Percentiles rank a stretch among this genome's conserved stretches.
Evolutionary conservation across 2,888 invertebrate genomes (phyloP).

Genomic region (Neoitamus cyanurus): DNA sequence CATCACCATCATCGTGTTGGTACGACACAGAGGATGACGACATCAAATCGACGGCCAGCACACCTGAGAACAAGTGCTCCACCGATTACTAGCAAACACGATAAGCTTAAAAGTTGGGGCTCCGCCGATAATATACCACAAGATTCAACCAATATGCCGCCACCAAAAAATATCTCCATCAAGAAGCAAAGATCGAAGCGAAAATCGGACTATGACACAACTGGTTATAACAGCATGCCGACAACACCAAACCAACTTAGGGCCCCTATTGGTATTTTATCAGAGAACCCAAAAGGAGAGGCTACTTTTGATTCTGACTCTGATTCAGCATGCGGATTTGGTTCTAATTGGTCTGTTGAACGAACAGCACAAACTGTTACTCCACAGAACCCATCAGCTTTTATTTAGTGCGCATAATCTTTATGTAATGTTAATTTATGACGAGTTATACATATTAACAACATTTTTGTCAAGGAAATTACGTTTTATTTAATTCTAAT

Average conservation of each 20-base stretch:
- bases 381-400: conserved; percentile 41
- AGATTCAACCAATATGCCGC: conserved; percentile 71
- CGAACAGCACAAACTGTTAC: conserved; percentile 54
- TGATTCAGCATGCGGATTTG: conserved; percentile 89
- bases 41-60: conserved; percentile 57
- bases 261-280: conserved; percentile 59
- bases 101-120: conserved; percentile 87
- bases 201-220: conserved; percentile 68
- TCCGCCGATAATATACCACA: conserved; percentile 88
- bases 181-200: conserved; percentile 76
- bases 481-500: no score
- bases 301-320: conserved; percentile 81
- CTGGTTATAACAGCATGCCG: conserved; percentile 72
- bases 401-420: neutral
- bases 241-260: conserved; percentile 75
- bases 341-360: conserved; percentile 73
- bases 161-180: conserved; percentile 74
- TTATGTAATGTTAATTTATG: neutral
- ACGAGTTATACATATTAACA: neutral
- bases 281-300: conserved; percentile 56
- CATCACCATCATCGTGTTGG: conserved; percentile 53
- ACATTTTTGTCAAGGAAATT: neutral
- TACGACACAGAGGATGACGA: conserved; percentile 47
- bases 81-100: conserved; percentile 64
- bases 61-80: conserved; percentile 59